A percentile compares a stretch with the other conserved stretches of the same genome.
Evolutionary conservation across 2,797 vertebrate genomes (phyloP).

Genomic region (Synanceia verrucosa): DNA sequence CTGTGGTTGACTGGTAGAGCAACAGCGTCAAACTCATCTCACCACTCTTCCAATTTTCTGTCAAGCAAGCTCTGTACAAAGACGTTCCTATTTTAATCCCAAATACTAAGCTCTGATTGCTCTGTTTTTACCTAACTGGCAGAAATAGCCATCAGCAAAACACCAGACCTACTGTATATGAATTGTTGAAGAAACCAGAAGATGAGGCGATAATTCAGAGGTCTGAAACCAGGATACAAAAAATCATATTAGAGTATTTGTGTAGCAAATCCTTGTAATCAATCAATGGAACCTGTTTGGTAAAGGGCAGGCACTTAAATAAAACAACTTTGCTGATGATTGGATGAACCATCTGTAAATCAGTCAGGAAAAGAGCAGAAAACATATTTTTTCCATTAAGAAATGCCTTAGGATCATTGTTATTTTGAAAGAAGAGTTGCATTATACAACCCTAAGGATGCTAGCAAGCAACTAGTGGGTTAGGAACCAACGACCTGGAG

Average conservation of each 20-base stretch:
- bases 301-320: not conserved
- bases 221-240: not conserved
- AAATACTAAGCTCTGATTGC: not conserved
- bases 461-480: not conserved
- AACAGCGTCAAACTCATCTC: not conserved
- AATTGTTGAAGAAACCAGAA: not conserved
- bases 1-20: not conserved
- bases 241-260: no score
- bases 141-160: not conserved
- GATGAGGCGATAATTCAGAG: no score
- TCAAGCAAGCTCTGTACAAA: not conserved
- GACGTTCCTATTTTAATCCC: not conserved
- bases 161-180: not conserved
- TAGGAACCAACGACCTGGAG: not conserved
- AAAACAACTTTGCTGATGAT: not conserved
- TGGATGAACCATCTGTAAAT: not conserved
- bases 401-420: not conserved
- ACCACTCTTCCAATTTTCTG: not conserved
- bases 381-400: not conserved
- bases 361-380: not conserved
- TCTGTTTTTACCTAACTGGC: no score
- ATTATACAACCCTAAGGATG: accelerated
- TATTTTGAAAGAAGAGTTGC: not conserved
- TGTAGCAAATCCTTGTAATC: no score
- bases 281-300: not conserved